Base-by-base conservation (phyloP, 1,140 invertebrate genomes). In the Danaus melanippus region DNA sequence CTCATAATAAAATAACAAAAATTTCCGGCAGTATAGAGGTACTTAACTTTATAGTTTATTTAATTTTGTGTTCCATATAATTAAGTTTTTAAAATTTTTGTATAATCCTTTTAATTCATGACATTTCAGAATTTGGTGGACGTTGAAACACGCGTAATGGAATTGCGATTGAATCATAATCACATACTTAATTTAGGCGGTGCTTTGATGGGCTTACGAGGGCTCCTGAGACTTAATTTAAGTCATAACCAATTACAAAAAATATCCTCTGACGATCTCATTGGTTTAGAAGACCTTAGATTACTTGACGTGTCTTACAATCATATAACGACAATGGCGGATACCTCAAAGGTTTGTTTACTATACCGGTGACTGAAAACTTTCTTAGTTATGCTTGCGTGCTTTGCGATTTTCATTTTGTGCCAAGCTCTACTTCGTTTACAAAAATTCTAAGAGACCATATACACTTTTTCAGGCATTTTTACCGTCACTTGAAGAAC, bases 261-360 rank as follows among this genome's bases (percentile, higher is more conserved):
- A 44, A 92, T 95, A 47, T 89, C 91, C 1, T 90, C 92, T 0
- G 92, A 92, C 17, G 93, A 94, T 72, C 86, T 95, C 9, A 91
- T 92, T 32, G 93, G 93, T 39, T 85, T 95, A 58, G 91, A 92
- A 50, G 89, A 90, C 39, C 83, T 95, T 9, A 90, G 90, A 61
- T 79, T 92, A 11, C 84, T 95, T 7, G 93, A 95, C 75, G 85
- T 95, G 10, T 95, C 93, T 0, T 87, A 92, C 68, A 95, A 95
- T 76, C 88, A 91, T 48, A 86, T 95, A 9, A 90, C 89, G 10
- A 92, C 93, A 5, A 86, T 95, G 11, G 92, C 94, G 73, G 92
- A 93, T 83, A 92, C 92, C 40, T 93, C 93, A 55, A 93, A 93
- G 90, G 94, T 95, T 76, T 77, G 83, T 82, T 65, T 53, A 50